phyloP scores from a whole-genome alignment of 1,140 invertebrate genomes.

The Sarcophaga peregrina region DNA sequence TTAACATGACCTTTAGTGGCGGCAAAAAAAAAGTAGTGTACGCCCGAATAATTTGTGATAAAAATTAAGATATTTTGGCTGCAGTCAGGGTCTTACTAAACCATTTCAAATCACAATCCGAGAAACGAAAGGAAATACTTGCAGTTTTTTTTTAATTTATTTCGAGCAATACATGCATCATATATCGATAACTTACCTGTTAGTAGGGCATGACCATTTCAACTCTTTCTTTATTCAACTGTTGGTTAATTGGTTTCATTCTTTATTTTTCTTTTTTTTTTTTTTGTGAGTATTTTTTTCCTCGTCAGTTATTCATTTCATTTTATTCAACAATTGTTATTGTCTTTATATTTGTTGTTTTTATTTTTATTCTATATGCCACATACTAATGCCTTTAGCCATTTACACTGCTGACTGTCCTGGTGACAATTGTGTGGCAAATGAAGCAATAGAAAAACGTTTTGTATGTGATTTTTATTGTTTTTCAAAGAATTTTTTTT shows the following conservation, averaged over 20 bases:
- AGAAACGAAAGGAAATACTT: too few species aligned
- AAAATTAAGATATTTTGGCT: too few species aligned
- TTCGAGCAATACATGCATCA: too few species aligned
- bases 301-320: not conserved
- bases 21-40: too few species aligned
- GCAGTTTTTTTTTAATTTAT: too few species aligned
- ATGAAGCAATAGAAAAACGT: slow-evolving; percentile 41
- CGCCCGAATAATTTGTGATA: too few species aligned
- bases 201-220: not conserved
- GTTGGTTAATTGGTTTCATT: not conserved
- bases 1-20: too few species aligned
- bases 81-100: too few species aligned
- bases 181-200: too few species aligned
- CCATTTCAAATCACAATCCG: too few species aligned
- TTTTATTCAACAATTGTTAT: not conserved
- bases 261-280: not conserved
- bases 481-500: not conserved
- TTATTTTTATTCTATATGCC: not conserved
- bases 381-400: not conserved
- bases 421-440: slow-evolving; percentile 31
- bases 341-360: not conserved
- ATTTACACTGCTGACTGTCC: not conserved
- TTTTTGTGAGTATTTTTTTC: not conserved
- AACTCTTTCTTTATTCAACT: not conserved
- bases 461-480: slow-evolving; percentile 27